Base-by-base conservation (phyloP, 2,888 invertebrate species). In the Nineta flava region DNA sequence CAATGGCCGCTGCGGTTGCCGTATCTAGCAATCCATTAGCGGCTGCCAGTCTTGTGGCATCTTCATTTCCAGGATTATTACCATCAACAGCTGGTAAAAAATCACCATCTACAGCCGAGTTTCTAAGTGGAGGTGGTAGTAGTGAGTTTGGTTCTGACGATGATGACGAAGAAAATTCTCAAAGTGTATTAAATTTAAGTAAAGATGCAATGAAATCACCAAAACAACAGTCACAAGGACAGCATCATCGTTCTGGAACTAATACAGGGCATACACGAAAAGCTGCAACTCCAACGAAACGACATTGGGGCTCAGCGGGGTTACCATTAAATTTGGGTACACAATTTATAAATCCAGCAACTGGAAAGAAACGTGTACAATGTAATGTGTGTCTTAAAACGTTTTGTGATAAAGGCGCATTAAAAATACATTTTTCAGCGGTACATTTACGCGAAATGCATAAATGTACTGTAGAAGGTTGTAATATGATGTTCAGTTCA, bases 391-490 rank as follows among this genome's bases (percentile, higher is more conserved):
- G 99, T 65, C 72, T 95, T 53, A 99, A 99, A 71, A 97, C 97
- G 13, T 99, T 99, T 71, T 99, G 99, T 75, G 99, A 99, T 73
- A 99, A 99, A 72, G 99, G 97, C 53, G 99, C 99, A 1, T 74
- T 99, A 19, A 99, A 99, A 71, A 99, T 99, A 7, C 99, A 99
- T 66, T 97, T 96, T 64, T 95, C 95, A 47, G 99, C 99, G 0
- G 99, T 99, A 9, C 99, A 99, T 65, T 70, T 97, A 52, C 81
- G 96, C 40, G 99, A 99, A 72, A 99, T 99, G 97, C 99, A 99
- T 69, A 93, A 93, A 69, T 99, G 99, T 65, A 96, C 97, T 0
- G 95, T 99, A 1, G 92, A 92, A 64, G 96, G 96, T 1, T 97
- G 97, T 69, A 95, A 91, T 65, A 96, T 96, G 93, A 95, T 95